These are phyloP conservation scores for Lampris incognitus DNA, from an alignment of 2,113 vertebrate species.

Conservation along the genomic window DNA sequence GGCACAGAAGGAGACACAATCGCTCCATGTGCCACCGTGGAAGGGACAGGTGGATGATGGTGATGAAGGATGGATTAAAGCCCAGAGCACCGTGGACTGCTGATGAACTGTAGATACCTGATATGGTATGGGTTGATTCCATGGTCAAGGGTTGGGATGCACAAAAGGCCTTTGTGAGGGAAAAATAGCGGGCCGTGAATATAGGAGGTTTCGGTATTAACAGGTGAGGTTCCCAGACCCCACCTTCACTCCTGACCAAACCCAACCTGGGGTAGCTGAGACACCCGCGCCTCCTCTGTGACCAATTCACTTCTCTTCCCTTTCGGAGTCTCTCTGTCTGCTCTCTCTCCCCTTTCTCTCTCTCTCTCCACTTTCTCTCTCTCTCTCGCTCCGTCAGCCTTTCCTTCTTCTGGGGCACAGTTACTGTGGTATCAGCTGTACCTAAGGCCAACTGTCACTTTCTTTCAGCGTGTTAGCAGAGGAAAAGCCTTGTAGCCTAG, in stretches of 20 bases:
- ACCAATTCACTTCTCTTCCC: not conserved
- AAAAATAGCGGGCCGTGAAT: conserved; percentile 67
- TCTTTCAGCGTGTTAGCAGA: not conserved
- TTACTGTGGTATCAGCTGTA: conserved; percentile 20
- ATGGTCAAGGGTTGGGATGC: conserved; percentile 54
- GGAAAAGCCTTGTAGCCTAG: too few species aligned
- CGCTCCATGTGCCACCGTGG: too few species aligned
- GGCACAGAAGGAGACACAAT: too few species aligned
- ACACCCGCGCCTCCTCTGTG: not conserved
- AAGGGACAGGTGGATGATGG: too few species aligned
- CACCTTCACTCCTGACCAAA: conserved; percentile 7
- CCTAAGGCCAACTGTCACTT: not conserved
- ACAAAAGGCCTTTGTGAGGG: conserved; percentile 54
- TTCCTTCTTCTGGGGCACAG: conserved; percentile 34
- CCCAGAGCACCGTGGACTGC: not conserved
- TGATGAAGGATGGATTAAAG: not conserved
- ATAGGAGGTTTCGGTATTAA: conserved; percentile 68
- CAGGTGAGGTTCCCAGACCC: conserved; percentile 1
- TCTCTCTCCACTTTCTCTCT: conserved; percentile 1
- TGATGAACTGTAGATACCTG: conserved; percentile 46
- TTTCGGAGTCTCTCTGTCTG: not conserved
- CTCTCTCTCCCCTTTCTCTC: not conserved
- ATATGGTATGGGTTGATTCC: conserved; percentile 45
- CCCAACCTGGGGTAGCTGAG: conserved; percentile 12
- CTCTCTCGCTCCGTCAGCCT: conserved; percentile 27